Base-by-base conservation (phyloP, 2,113 vertebrate genomes). In the Larimichthys crocea region DNA sequence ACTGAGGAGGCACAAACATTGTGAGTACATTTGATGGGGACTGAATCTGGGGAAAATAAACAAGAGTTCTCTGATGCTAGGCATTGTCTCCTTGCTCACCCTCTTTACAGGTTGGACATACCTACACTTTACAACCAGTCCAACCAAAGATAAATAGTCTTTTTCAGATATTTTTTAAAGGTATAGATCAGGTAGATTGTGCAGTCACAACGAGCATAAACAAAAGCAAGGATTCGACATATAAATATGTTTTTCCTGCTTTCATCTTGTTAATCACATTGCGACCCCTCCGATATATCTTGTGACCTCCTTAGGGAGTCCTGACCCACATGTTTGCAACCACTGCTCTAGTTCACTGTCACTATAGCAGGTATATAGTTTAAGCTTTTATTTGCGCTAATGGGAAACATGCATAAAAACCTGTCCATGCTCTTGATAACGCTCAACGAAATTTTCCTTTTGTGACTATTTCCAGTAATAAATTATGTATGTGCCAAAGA, bases 271-370 rank as follows among this genome's bases (percentile, higher is more conserved):
- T 2, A 22, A 8, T 59, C 56, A n/a, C 14, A 4, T 40, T 53
- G 20, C 4, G 66, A 53, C 44, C 53, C 3, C 5, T 42, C 9
- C 22, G 57, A 61, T 59, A 9, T 31, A 31, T 57, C 20, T 49
- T 10, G 2, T 35, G 59, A 52, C 59, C 46, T 5, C 4, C 11
- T 35, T 20, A n/a, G 1, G 19, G 19, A 26, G 2, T 2, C 19
- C 22, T 67, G 56, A 61, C 15, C 64, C 55, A 60, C 56, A 42
- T 16, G 17, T 79, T 68, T 49, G 19, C 24, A 44, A 50, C 10
- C n/a, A 60, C 55, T 49, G 5, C 3, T n/a, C 3, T 48, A 52
- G 1, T 62, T 52, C 9, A 50, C 48, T 17, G 14, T 52, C 9
- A 50, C 48, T 17, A 7, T 20, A 55, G 4, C 48, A 26, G 22